These are phyloP conservation scores for Cydia fagiglandana DNA, from an alignment of 1,140 invertebrate genomes.

Conservation along the genomic window DNA sequence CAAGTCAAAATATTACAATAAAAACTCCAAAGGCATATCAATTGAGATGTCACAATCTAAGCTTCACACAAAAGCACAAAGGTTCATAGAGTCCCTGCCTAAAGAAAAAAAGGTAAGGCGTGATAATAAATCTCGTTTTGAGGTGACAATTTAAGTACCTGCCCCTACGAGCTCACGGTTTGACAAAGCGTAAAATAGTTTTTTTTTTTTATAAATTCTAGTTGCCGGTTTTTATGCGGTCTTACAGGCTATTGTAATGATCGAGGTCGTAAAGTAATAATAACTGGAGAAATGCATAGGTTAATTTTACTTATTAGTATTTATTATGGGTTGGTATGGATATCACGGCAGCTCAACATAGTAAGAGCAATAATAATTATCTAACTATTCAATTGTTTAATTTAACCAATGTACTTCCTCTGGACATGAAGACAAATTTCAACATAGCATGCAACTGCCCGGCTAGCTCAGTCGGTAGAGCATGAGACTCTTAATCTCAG, in stretches of 20 bases:
- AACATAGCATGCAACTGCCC: constrained; percentile 43
- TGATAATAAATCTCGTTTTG: constrained; percentile 24
- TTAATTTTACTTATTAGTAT: neutral
- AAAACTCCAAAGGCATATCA: constrained; percentile 26
- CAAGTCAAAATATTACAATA: constrained; percentile 6
- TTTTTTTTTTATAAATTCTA: neutral
- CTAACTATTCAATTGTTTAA: too few species aligned
- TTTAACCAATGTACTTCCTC: too few species aligned
- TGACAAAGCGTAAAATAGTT: constrained; percentile 30
- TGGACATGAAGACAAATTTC: constrained; percentile 6
- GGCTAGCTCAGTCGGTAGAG: constrained; percentile 86
- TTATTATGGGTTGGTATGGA: too few species aligned
- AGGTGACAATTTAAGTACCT: constrained; percentile 30
- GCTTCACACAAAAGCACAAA: constrained; percentile 21
- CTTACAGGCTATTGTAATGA: constrained; percentile 3
- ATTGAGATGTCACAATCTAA: constrained; percentile 31
- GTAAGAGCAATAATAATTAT: too few species aligned
- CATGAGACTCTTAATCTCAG: constrained; percentile 95
- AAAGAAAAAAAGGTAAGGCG: constrained; percentile 17
- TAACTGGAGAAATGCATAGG: neutral
- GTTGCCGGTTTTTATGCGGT: neutral
- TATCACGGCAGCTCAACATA: too few species aligned
- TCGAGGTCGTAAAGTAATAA: neutral
- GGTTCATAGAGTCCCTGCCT: constrained; percentile 12
- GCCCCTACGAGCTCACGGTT: neutral